Conservation (phyloP, 23 tunicate genomes). For the Trididemnum nubilum region DNA sequence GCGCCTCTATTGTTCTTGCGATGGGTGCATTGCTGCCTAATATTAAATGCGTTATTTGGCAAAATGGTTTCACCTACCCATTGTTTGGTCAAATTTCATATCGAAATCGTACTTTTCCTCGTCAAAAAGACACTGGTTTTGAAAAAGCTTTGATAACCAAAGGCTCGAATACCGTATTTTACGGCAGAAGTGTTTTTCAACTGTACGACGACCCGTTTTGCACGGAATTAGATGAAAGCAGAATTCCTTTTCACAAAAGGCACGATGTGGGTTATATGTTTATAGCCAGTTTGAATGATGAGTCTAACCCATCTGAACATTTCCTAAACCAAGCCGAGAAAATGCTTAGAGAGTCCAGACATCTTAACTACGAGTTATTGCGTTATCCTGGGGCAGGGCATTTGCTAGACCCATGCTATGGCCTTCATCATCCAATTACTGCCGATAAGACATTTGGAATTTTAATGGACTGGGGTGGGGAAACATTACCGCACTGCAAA, state of each 20-base stretch:
- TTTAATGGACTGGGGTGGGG: not conserved
- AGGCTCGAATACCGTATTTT: not conserved
- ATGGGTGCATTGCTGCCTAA: constrained; percentile 30
- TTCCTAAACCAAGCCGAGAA: not conserved
- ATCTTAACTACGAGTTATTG: constrained; percentile 1
- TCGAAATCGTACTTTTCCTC: not conserved
- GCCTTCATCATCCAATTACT: not conserved
- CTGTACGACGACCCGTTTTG: not conserved
- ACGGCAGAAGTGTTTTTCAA: not conserved
- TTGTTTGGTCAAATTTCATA: constrained; percentile 3
- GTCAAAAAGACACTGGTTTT: not conserved
- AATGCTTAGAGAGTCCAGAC: not conserved
- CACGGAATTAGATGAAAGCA: constrained; percentile 6
- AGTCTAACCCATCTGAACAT: constrained; percentile 10
- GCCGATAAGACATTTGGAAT: not conserved
- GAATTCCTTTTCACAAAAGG: constrained; percentile 13
- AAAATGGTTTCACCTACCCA: constrained; percentile 1
- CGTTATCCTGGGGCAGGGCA: constrained; percentile 45
- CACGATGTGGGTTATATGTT: constrained; percentile 9
- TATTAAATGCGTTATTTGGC: constrained; percentile 35
- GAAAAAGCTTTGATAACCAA: too few relatives aligned
- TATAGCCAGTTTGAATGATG: constrained; percentile 24
- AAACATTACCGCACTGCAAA: constrained; percentile 2
- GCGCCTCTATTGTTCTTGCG: constrained; percentile 31
- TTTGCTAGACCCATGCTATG: constrained; percentile 17